These are phyloP conservation scores for Metalampra italica DNA, from an alignment of 2,888 invertebrate genomes.

Conservation along the genomic window DNA sequence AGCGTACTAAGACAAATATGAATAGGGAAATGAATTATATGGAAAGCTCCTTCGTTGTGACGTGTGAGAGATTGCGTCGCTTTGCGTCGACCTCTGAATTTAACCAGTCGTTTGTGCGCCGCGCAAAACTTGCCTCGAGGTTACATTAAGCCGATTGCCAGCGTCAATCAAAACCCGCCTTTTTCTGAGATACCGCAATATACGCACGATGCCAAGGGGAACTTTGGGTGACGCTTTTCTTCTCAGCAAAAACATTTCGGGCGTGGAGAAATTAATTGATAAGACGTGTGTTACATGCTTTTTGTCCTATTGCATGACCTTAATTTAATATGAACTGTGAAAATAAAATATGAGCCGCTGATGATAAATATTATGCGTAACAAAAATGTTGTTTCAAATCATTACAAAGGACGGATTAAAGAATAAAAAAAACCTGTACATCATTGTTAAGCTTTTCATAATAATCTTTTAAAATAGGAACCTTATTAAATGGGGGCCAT, in stretches of 20 bases:
- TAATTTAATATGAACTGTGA: too few relatives aligned
- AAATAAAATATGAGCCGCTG: neutral
- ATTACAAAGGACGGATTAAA: neutral
- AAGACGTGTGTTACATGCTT: neutral
- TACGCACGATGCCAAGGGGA: conserved; percentile 37
- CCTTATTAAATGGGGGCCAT: conserved; percentile 13
- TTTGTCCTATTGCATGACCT: too few relatives aligned
- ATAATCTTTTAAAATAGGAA: neutral
- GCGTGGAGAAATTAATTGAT: neutral
- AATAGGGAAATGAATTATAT: conserved; percentile 76
- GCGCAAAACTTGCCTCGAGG: conserved; percentile 73
- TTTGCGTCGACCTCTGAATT: conserved; percentile 75
- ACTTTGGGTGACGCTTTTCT: conserved; percentile 45
- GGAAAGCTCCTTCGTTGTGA: conserved; percentile 70
- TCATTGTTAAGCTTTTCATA: neutral
- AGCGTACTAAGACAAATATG: conserved; percentile 73
- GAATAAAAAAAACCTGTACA: neutral
- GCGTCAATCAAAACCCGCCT: conserved; percentile 75
- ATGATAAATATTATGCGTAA: too few relatives aligned
- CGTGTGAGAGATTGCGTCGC: conserved; percentile 74
- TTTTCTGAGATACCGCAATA: conserved; percentile 59
- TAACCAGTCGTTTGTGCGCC: conserved; percentile 72
- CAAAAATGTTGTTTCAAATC: too few relatives aligned
- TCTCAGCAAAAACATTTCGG: conserved; percentile 17
- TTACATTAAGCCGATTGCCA: conserved; percentile 76